These are phyloP conservation scores for Folsomia candida DNA, from an alignment of 2,888 invertebrate genomes.

Conservation along the genomic window DNA sequence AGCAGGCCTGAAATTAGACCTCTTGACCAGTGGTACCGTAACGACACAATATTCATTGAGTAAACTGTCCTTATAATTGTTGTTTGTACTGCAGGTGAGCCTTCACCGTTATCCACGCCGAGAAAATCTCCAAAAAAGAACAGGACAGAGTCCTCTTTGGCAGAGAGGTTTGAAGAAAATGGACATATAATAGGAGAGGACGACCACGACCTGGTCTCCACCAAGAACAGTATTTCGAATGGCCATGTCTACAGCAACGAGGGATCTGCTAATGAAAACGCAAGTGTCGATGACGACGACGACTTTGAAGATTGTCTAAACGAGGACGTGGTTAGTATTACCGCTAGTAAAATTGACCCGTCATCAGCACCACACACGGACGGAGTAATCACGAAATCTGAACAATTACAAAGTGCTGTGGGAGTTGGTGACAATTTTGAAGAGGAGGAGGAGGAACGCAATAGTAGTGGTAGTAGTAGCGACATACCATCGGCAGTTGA, in stretches of 20 bases:
- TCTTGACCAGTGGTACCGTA: conserved; percentile 35
- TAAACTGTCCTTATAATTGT: not conserved
- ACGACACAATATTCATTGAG: not conserved
- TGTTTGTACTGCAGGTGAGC: conserved; percentile 25
- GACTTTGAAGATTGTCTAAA: conserved; percentile 23
- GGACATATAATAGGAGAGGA: not conserved
- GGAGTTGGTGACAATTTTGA: not conserved
- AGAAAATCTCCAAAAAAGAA: conserved; percentile 18
- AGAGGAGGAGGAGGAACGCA: not conserved
- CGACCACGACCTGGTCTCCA: not conserved
- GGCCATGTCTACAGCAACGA: not conserved
- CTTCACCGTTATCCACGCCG: conserved; percentile 38
- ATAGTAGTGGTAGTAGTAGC: not conserved
- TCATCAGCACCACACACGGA: not conserved
- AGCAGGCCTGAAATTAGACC: conserved; percentile 38
- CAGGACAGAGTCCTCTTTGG: not conserved
- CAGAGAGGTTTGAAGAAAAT: not conserved
- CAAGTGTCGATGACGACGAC: not conserved
- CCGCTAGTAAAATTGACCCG: not conserved
- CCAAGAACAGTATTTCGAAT: not conserved
- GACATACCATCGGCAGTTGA: not conserved
- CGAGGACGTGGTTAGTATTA: too few species aligned
- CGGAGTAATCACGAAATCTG: too few species aligned
- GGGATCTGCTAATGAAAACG: not conserved
- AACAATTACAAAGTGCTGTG: not conserved